Base-by-base conservation (phyloP, 1,140 invertebrate species). In the Ceratina calcarata region DNA sequence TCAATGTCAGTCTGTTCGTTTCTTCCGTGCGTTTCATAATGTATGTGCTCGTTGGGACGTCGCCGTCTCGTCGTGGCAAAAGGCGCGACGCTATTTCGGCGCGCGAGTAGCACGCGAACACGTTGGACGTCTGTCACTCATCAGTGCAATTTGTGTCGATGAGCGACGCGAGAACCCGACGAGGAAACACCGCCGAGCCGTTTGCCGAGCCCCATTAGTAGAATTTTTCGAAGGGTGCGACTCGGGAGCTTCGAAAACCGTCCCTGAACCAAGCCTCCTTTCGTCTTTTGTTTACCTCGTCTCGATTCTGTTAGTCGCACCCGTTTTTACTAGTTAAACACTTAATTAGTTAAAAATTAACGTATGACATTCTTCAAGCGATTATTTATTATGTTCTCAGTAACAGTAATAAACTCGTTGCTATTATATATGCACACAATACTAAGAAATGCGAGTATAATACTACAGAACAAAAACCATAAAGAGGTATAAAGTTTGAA, bases 141-240 rank as follows among this genome's bases (percentile, higher is more conserved):
- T 27, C 53, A 51, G 12, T 1, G 61, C 77, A 79, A 79, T 79
- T 79, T 74, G 61, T 0, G 70, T 66, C 76, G 76, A 78, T 72
- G 61, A 49, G 22, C 37, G 37, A 45, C 16, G 13, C 22, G 27
- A 32, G 65, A 67, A 15, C 22, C 15, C 49, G 53, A 58, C 15
- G 8, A 61, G 62, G 70, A n/a, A 37, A 37, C 70, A 18, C n/a
- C 66, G 22, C n/a, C 22, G 77, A 79, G 60, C 58, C 51, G 61
- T 74, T 74, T 60, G 37, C n/a, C n/a, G 24, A 1, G 6, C 18
- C 18, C 78, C 62, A 58, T 74, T 73, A 79, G 45, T 24, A 51
- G 27, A 22, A n/a, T 27, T 64, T 72, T 77, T 32, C 66, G n/a
- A 61, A 45, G 65, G 75, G 57, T 24, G 57, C 45, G 65, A 77